These are phyloP conservation scores for Gallinago jamesoni DNA, from an alignment of 2,113 vertebrate genomes.

Conservation along the genomic window DNA sequence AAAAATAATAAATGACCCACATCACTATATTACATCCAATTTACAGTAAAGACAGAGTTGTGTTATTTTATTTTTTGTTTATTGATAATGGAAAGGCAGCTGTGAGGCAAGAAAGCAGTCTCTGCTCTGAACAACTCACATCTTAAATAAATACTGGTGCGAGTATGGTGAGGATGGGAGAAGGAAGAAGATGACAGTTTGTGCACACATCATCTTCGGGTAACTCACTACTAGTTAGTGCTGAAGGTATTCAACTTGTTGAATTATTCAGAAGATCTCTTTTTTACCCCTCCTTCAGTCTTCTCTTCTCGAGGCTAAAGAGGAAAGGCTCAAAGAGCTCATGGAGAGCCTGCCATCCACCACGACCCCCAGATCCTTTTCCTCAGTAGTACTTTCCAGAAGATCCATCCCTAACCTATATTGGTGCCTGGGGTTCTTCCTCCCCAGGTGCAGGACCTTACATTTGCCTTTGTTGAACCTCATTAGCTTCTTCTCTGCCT, in stretches of 20 bases:
- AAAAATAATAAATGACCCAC: neutral
- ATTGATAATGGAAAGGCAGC: neutral
- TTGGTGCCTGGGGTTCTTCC: too few relatives aligned
- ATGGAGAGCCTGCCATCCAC: too few relatives aligned
- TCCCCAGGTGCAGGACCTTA: too few relatives aligned
- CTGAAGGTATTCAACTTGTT: neutral
- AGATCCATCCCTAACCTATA: too few relatives aligned
- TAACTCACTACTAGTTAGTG: neutral
- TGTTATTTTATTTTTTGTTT: neutral
- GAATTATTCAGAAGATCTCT: neutral
- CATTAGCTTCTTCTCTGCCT: too few relatives aligned
- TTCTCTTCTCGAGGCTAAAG: too few relatives aligned
- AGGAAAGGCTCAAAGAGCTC: too few relatives aligned
- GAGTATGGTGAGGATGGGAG: neutral
- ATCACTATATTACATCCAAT: neutral
- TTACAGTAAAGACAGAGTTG: neutral
- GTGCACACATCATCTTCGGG: accelerated
- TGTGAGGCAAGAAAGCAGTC: neutral
- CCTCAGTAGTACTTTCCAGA: too few relatives aligned
- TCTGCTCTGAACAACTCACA: neutral
- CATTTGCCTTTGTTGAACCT: too few relatives aligned
- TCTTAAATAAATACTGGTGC: neutral
- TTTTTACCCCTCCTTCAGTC: neutral
- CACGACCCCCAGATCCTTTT: too few relatives aligned
- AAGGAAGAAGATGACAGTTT: neutral